Percentiles rank a stretch among this genome's conserved stretches.
These are phyloP conservation scores for Crotalus tigris DNA, from an alignment of 2,113 vertebrate genomes.

Conservation along the genomic window DNA sequence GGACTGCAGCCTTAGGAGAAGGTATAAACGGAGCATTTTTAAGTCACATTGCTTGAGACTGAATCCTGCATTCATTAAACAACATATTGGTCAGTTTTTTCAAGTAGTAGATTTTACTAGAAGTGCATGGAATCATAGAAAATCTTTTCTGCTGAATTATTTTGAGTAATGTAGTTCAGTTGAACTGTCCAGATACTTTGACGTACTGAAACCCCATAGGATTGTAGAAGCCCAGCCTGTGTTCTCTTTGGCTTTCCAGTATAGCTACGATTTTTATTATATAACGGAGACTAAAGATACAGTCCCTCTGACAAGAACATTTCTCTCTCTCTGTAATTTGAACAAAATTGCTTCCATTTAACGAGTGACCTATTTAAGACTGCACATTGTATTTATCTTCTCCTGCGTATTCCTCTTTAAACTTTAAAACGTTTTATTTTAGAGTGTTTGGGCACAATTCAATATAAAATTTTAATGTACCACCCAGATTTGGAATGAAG, in stretches of 20 bases:
- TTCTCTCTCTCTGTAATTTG: not conserved
- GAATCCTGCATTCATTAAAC: not conserved
- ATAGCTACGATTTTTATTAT: not conserved
- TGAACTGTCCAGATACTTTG: not conserved
- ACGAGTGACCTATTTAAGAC: not conserved
- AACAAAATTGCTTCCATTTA: not conserved
- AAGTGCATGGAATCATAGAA: not conserved
- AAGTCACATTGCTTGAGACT: not conserved
- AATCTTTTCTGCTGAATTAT: not conserved
- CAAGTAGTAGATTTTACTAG: not conserved
- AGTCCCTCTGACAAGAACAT: not conserved
- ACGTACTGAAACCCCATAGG: not conserved
- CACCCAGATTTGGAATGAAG: not conserved
- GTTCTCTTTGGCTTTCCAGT: not conserved
- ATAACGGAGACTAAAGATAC: not conserved
- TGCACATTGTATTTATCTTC: not conserved
- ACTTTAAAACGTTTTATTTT: not conserved
- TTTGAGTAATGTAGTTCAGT: not conserved
- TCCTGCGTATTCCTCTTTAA: not conserved
- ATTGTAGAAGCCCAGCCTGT: not conserved
- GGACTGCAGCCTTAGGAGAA: too few relatives aligned
- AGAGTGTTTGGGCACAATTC: not conserved
- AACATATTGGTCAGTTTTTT: not conserved
- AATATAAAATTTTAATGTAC: not conserved
- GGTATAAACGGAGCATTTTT: too few relatives aligned